Evolutionary conservation across 2,113 vertebrate species (phyloP), one percentile per base, ranked within the genome.

Genomic region (Esox niger): DNA sequence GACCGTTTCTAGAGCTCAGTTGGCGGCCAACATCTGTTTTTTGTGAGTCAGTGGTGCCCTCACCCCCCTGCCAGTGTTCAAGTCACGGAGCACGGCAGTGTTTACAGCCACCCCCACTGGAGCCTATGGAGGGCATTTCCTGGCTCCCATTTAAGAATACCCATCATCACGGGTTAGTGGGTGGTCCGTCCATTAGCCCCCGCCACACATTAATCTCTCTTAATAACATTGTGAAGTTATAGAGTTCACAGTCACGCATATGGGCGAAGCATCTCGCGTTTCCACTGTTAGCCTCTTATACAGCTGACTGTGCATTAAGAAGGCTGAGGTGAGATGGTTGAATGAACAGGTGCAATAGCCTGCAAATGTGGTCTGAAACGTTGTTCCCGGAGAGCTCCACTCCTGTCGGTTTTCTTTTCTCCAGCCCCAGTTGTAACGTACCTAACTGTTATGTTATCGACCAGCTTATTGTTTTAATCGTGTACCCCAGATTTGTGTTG

Each of bases 41-140:
- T 67, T 80, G 79, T 83, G 80, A 84, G 64, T 74, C 68, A 66
- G 56, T 59, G 61, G 8, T 59, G 72, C 68, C 68, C 79, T 82
- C 71, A 69, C 71, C 73, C 63, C 63, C 54, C 70, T 68, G 72
- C 80, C 82, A 82, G 76, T 62, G 54, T 73, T 67, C 70, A 79
- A 82, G 77, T 70, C 79, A 80, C 76, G 56, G 75, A 74, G 69
- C 66, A 71, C 62, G 69, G 67, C 73, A 75, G 77, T 86, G 85
- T 88, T 89, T 86, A 87, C 79, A 73, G 68, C 79, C 76, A 79
- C 62, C 68, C 78, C 75, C 62, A 58, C 81, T 85, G 80, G 70
- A 82, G 81, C 81, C 71, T 26, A 47, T 78, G 64, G 68, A 83
- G 79, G 87, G 81, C 74, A 84, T 86, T 89, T 88, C 81, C 88